Evolutionary conservation across 2,888 invertebrate species (phyloP), one percentile per base, ranked within the genome.

Genomic region (Scelioninae gen. 2): DNA sequence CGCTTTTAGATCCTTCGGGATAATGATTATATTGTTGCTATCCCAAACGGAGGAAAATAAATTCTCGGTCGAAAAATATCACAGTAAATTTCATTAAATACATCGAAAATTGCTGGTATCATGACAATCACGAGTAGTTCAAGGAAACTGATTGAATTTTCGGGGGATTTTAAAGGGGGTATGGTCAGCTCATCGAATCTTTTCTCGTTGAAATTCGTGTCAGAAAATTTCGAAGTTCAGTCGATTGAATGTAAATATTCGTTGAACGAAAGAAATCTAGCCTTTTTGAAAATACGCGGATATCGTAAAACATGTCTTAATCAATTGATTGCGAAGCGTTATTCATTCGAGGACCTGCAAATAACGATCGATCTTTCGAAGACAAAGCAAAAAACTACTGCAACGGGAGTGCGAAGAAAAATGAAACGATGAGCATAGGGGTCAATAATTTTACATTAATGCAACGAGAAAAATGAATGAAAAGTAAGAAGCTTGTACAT

Each of bases 121-220:
- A 15, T 43, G 41, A 52, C 61, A 55, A 48, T 48, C 48, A 55
- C 35, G n/a, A 37, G 31, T 28, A 16, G 48, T 45, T 48, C 25
- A 15, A 43, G 52, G 43, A 50, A 53, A 52, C 55, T 55, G 35
- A 65, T 65, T 45, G 65, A 55, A 55, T 65, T 65, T 64, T 55
- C 52, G 18, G 48, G 55, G 22, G 48, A 25, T 39, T 39, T 65
- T 65, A 55, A 46, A 46, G 39, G 28, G 39, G 28, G 53, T 55
- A 15, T 65, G 55, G 55, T 65, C 46, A 39, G 19, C 31, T 25
- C 39, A 19, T 2, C 11, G 37, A 46, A 39, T 19, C 39, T 55
- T 37, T 50, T 48, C 7, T 13, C 7, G 2, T n/a, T n/a, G 53
- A 16, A 46, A 45, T 41, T 63, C 16, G 11, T 9, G 15, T 39